These are phyloP conservation scores for Zosterops japonicus DNA, from an alignment of 2,113 vertebrate genomes.

Conservation along the genomic window DNA sequence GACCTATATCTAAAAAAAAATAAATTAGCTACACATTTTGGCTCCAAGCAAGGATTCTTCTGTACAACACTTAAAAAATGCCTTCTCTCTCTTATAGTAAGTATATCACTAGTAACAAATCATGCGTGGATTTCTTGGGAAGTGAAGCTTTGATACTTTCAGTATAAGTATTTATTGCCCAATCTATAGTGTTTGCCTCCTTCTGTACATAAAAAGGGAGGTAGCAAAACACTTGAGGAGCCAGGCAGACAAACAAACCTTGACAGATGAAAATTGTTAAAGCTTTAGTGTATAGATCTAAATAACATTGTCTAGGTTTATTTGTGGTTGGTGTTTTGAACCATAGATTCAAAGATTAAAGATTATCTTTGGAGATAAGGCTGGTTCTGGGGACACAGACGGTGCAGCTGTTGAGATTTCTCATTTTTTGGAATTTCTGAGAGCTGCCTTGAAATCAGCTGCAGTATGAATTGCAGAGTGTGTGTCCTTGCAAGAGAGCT, in stretches of 20 bases:
- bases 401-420: not conserved
- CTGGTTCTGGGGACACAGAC: not conserved
- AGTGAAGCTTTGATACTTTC: not conserved
- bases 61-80: not conserved
- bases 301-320: not conserved
- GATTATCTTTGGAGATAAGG: not conserved
- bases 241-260: not conserved
- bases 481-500: not conserved
- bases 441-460: not conserved
- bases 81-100: not conserved
- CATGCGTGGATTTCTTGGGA: not conserved
- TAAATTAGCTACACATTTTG: not conserved
- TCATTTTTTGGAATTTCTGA: not conserved
- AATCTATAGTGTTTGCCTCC: not conserved
- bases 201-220: not conserved
- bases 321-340: not conserved
- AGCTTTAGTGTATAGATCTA: not conserved
- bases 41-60: not conserved
- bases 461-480: not conserved
- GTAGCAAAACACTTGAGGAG: not conserved
- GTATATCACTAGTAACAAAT: not conserved
- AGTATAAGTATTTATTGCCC: not conserved
- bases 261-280: not conserved
- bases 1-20: constrained; percentile 49
- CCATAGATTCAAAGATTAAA: not conserved